Base-by-base conservation (phyloP, 2,888 invertebrate genomes). In the Agriopis aurantiaria region DNA sequence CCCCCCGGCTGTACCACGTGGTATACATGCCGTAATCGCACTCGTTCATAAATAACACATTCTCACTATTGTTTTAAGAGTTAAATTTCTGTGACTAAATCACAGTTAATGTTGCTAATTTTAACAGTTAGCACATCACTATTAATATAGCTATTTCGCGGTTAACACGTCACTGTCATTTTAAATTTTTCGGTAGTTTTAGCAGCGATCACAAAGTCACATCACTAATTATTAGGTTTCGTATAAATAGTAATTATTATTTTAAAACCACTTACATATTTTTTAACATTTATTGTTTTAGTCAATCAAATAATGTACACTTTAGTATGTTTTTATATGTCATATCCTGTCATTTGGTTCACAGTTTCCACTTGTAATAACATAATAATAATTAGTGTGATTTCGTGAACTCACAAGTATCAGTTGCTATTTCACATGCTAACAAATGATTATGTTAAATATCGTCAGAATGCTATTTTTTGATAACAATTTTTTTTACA, bases 1-100 rank as follows among this genome's bases (percentile, higher is more conserved):
- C 95, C 74, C 94, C 94, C 65, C 95, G 88, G 80, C 93, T 93
- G 86, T 95, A 95, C 95, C 95, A 95, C 81, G 95, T 95, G 78
- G 95, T 94, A 81, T 95, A 95, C 95, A 95, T 95, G 72, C 92
- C 92, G 87, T 89, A 91, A 69, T 93, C 93, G 73, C 88, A 86
- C 80, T 92, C 91, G 88, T 89, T 93, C 93, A 93, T 93, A 91
- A 87, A 90, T 87, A 85, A 82, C 78, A 82, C 90, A 91, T 90
- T 82, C 59, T 59, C 64, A 70, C 56, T 68, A 17, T 67, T 48
- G 14, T 46, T 10, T 69, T 53, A 12, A 48, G 41, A 46, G 48
- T 64, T 57, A 60, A 49, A 61, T 23, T 52, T 40, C 71, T 71
- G 63, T 64, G 67, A 71, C 3, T 2, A 45, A 14, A 57, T 69